Base-by-base conservation (phyloP, 2,797 vertebrate species). In the Pangasius djambal region DNA sequence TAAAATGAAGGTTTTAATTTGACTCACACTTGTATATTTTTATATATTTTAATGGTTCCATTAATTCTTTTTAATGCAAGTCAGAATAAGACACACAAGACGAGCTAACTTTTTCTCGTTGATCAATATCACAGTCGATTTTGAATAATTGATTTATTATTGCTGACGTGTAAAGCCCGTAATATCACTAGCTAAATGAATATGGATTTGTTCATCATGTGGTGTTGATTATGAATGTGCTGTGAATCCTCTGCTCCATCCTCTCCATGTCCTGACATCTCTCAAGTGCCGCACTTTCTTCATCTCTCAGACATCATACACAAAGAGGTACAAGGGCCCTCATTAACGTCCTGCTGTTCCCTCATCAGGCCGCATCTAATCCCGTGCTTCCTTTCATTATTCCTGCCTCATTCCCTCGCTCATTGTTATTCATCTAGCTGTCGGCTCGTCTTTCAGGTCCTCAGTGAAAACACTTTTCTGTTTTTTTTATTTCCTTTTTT, bases 301-400 rank as follows among this genome's bases (percentile, higher is more conserved):
- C 85, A 83, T 83, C 83, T 87, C 16, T 89, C 48, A 88, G 70
- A 86, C 81, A 78, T 81, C 16, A 31, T 40, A 75, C 75, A 61
- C 72, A 74, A 48, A 75, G 61, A 63, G 12, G 65, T 65, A 74
- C 89, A 90, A 81, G 89, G 70, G 85, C 90, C 91, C 52, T 90
- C 87, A 90, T 90, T 90, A 91, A n/a, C 67, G 44, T 40, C 88
- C 72, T 82, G 83, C 83, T 88, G 86, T 67, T 87, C 48, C 75
- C 52, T 81, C 83, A 40, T 89, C 88, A 86, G 82, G 74, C 85
- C 63, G 31, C 74, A 25, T 87, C 85, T 89, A 59, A 88, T 86
- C 91, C 65, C 78, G 37, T 22, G 81, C 52, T 69, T 92, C 50
- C 61, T 75, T 79, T 88, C 81, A 87, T 87, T 88, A 78, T 87